Evolutionary conservation across 1,140 invertebrate species (phyloP).

Genomic region (Drosophila kanapiae): DNA sequence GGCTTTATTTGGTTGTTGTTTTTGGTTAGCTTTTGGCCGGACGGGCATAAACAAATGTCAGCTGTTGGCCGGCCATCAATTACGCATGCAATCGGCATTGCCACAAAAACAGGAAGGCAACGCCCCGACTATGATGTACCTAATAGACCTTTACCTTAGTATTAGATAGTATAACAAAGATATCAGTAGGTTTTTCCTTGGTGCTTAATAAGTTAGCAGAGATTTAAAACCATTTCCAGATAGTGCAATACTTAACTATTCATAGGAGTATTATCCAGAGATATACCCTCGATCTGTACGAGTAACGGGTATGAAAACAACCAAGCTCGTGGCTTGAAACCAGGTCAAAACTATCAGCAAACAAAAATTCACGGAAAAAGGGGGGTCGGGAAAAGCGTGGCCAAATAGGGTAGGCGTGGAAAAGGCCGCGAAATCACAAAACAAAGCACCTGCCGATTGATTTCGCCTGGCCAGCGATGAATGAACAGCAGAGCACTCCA

Average conservation of each 20-base stretch:
- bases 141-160: background rate
- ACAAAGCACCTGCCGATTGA: slow-evolving; percentile 71
- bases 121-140: background rate
- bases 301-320: background rate
- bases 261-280: background rate
- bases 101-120: slow-evolving; percentile 15
- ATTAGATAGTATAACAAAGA: background rate
- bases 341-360: slow-evolving; percentile 80
- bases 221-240: background rate
- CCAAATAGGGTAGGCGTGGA: slow-evolving; percentile 4
- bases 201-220: too few relatives aligned
- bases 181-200: too few relatives aligned
- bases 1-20: slow-evolving; percentile 23
- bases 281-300: background rate
- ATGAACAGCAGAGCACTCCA: slow-evolving; percentile 31
- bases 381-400: background rate
- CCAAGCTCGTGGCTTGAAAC: slow-evolving; percentile 47
- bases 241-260: background rate
- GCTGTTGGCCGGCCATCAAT: slow-evolving; percentile 72
- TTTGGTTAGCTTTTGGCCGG: slow-evolving; percentile 38
- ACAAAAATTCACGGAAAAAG: slow-evolving; percentile 67
- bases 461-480: slow-evolving; percentile 47
- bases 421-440: slow-evolving; percentile 60
- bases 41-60: slow-evolving; percentile 70
- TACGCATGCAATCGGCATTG: slow-evolving; percentile 72